These are phyloP conservation scores for Onchidella celtica DNA, from an alignment of 2,888 invertebrate species.

Conservation along the genomic window DNA sequence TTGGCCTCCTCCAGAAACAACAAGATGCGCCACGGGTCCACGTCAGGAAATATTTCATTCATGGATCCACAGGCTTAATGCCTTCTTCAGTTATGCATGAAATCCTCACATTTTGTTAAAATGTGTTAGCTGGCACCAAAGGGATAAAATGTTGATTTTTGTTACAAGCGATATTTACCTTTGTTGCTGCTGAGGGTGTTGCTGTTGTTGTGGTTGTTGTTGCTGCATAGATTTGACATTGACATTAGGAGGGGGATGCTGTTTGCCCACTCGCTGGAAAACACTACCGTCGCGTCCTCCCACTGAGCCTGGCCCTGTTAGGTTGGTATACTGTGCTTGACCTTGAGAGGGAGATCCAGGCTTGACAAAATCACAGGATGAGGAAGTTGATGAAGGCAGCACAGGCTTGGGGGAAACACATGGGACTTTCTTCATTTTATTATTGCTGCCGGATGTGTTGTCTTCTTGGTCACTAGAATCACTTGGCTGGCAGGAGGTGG, in stretches of 20 bases:
- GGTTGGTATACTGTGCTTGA: constrained; percentile 10
- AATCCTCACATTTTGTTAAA: too few species aligned
- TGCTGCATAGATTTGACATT: constrained; percentile 73
- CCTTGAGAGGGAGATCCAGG: constrained; percentile 32
- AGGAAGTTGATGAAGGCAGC: constrained; percentile 33
- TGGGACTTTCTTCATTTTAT: constrained; percentile 30
- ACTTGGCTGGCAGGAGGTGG: constrained; percentile 23
- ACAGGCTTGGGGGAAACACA: constrained; percentile 34
- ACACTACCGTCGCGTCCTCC: constrained; percentile 37
- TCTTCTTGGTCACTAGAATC: constrained; percentile 46
- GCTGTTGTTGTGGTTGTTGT: constrained; percentile 50
- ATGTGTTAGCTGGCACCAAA: too few species aligned
- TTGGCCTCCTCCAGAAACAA: too few species aligned
- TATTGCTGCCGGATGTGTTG: neutral
- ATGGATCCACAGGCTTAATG: too few species aligned
- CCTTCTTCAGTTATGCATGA: too few species aligned
- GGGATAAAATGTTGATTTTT: neutral
- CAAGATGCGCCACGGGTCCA: too few species aligned
- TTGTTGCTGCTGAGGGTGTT: constrained; percentile 21
- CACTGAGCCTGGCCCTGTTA: neutral
- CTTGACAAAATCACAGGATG: constrained; percentile 40
- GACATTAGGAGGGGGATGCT: constrained; percentile 70
- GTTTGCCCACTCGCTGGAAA: constrained; percentile 57
- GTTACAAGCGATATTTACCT: constrained; percentile 8
- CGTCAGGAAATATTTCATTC: too few species aligned